Conservation (phyloP, 2,888 invertebrate species). For the Andrena bucephala region DNA sequence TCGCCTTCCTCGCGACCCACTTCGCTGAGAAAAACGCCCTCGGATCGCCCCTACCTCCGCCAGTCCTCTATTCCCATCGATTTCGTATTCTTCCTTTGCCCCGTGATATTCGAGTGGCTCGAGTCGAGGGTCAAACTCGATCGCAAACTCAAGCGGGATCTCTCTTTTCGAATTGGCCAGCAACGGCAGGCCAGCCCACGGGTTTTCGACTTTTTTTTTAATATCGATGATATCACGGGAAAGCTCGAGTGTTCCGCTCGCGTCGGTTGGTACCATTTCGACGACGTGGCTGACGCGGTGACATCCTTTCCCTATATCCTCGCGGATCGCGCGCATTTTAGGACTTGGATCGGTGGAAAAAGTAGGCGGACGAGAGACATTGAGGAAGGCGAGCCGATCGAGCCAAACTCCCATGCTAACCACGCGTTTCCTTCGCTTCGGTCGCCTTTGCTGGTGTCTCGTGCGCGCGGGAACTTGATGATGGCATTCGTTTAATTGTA, state of each 20-base stretch:
- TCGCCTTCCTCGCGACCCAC: slow-evolving; percentile 12
- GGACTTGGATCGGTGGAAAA: slow-evolving; percentile 56
- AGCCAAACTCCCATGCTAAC: slow-evolving; percentile 74
- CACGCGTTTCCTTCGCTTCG: slow-evolving; percentile 56
- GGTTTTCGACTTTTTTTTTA: slow-evolving; percentile 44
- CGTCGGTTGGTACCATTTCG: background rate
- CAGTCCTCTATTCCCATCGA: no score
- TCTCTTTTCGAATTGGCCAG: slow-evolving; percentile 23
- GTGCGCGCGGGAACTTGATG: slow-evolving; percentile 20
- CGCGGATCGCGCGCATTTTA: slow-evolving; percentile 33
- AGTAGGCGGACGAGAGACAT: slow-evolving; percentile 77
- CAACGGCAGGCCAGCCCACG: slow-evolving; percentile 41
- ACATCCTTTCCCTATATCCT: slow-evolving; percentile 54
- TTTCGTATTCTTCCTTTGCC: no score
- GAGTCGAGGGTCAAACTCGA: no score
- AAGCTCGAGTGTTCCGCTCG: slow-evolving; percentile 31
- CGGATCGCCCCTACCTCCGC: background rate
- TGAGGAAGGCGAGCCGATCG: slow-evolving; percentile 69
- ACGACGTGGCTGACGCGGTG: slow-evolving; percentile 52
- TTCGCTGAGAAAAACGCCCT: background rate
- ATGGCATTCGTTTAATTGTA: slow-evolving; percentile 47
- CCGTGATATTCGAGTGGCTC: no score
- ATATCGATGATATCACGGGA: slow-evolving; percentile 62
- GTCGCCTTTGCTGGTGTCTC: slow-evolving; percentile 36
- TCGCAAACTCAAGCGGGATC: background rate